These are phyloP conservation scores for Alosa alosa DNA, from an alignment of 2,113 vertebrate species.

Conservation along the genomic window DNA sequence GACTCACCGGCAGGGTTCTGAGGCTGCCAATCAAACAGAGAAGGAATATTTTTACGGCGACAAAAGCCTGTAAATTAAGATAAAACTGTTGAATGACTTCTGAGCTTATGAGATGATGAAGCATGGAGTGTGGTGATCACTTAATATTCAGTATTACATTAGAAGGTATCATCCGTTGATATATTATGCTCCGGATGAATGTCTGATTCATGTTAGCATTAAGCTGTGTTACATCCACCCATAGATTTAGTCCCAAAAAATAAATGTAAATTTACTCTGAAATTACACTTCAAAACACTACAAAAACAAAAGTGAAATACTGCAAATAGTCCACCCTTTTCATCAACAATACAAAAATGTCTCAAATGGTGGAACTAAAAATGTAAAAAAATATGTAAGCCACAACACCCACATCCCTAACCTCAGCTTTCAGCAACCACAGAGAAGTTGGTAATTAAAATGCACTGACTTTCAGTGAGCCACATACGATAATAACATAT, in stretches of 20 bases:
- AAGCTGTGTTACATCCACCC: not conserved
- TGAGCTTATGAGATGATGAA: not conserved
- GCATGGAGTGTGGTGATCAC: no score
- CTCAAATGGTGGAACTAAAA: not conserved
- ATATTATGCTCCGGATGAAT: not conserved
- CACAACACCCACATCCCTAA: not conserved
- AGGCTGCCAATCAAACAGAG: slow-evolving; percentile 10
- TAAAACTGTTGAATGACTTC: not conserved
- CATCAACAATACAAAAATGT: not conserved
- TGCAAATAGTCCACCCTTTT: not conserved
- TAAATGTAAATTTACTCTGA: not conserved
- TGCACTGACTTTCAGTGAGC: not conserved
- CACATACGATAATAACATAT: not conserved
- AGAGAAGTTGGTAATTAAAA: not conserved
- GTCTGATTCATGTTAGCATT: not conserved
- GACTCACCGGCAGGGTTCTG: not conserved
- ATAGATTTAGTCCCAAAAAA: not conserved
- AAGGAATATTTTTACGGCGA: not conserved
- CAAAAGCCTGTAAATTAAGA: not conserved
- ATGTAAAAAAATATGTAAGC: not conserved
- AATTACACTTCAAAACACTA: not conserved
- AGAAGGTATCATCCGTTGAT: not conserved
- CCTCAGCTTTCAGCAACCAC: not conserved
- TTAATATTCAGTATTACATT: no score
- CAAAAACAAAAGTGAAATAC: not conserved